A percentile compares a stretch with the other conserved stretches of the same genome.
These are phyloP conservation scores for Ceratotherium simum DNA, from an alignment of 2,113 vertebrate species.

Conservation along the genomic window DNA sequence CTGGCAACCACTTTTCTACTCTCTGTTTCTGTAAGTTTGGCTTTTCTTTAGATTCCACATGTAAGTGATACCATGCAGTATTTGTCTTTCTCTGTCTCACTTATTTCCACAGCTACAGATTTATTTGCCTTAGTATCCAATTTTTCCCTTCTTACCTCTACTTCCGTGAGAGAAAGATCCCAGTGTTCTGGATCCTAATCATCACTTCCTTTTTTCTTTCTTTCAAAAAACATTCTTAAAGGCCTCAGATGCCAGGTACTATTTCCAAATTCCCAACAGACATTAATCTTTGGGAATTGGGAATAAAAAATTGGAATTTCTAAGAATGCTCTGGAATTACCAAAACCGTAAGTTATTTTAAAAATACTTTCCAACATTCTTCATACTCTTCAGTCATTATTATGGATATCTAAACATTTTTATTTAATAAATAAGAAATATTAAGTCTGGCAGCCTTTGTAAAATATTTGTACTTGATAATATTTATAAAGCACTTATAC, in stretches of 20 bases:
- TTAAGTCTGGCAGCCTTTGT: background rate
- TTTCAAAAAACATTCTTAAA: background rate
- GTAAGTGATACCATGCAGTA: background rate
- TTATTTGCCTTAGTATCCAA: too few species aligned
- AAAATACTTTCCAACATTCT: background rate
- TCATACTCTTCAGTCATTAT: background rate
- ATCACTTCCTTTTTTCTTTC: background rate
- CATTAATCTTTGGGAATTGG: conserved; percentile 17
- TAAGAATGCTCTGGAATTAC: background rate
- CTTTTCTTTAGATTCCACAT: background rate
- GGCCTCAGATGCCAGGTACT: background rate
- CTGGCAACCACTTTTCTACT: background rate
- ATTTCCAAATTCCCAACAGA: background rate
- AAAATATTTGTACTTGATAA: background rate
- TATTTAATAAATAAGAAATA: background rate
- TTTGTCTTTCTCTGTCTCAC: background rate
- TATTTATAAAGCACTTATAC: background rate
- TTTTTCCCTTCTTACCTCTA: background rate
- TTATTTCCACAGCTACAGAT: background rate
- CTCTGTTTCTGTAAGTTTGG: background rate
- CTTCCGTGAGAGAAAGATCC: background rate
- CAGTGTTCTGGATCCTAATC: background rate
- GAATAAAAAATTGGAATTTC: background rate
- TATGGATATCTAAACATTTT: background rate
- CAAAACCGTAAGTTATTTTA: conserved; percentile 17